A percentile compares a stretch with the other conserved stretches of the same genome.
Evolutionary conservation across 2,113 vertebrate genomes (phyloP).

Genomic region (Coptodon rendalli): DNA sequence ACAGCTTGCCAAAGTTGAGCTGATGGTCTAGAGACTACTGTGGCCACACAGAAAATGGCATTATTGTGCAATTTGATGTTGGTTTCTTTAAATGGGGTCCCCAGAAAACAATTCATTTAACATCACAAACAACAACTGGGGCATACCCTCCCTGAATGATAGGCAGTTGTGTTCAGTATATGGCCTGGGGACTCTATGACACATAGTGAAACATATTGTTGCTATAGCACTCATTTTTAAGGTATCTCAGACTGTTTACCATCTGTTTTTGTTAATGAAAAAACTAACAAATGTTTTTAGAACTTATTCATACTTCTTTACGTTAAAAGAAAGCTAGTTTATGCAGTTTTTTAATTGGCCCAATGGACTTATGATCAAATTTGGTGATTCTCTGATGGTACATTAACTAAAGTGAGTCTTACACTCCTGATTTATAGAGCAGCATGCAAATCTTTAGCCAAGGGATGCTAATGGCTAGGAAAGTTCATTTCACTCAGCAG

Average conservation of each 20-base stretch:
- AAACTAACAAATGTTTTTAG: background rate
- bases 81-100: background rate
- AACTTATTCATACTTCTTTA: background rate
- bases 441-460: background rate
- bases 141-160: background rate
- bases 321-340: background rate
- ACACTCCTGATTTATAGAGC: background rate
- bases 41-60: background rate
- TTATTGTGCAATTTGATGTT: background rate
- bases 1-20: background rate
- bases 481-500: background rate
- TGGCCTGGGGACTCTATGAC: background rate
- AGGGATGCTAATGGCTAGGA: fast-evolving
- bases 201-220: background rate
- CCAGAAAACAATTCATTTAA: background rate
- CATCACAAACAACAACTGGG: background rate
- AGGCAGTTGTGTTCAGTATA: background rate
- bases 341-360: background rate
- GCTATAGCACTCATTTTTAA: fast-evolving
- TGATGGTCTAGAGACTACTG: background rate
- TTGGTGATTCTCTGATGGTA: background rate
- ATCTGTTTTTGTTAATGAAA: fast-evolving
- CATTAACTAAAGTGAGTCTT: background rate
- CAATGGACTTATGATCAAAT: background rate
- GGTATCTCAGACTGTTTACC: fast-evolving